Percentiles rank a stretch among this genome's conserved stretches.
phyloP scores from a whole-genome alignment of 1,140 invertebrate species.

The Pachypeltis micranthus region DNA sequence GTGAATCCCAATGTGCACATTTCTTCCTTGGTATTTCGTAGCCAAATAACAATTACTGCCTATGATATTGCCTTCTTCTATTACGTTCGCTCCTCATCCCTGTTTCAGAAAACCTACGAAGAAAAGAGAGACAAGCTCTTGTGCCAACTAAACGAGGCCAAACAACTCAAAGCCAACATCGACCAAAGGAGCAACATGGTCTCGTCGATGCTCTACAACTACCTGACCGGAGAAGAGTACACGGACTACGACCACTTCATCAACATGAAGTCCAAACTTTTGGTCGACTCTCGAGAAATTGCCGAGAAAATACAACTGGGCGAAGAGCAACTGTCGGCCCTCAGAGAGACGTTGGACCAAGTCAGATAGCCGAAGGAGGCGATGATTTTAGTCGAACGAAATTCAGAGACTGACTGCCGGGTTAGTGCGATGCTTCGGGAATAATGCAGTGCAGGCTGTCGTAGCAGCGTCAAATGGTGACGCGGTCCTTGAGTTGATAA shows the following conservation, averaged over 20 bases:
- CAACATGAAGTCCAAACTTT: slow-evolving; percentile 82
- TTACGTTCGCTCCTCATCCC: slow-evolving; percentile 23
- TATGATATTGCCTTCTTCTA: too few relatives aligned
- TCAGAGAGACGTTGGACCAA: slow-evolving; percentile 44
- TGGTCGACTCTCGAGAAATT: slow-evolving; percentile 72
- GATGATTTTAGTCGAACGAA: too few relatives aligned
- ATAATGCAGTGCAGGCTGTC: too few relatives aligned
- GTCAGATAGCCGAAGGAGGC: slow-evolving; percentile 16
- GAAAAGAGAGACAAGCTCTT: slow-evolving; percentile 65
- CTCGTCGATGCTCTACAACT: slow-evolving; percentile 57
- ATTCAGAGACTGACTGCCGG: too few relatives aligned
- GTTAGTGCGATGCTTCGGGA: too few relatives aligned
- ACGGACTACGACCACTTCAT: slow-evolving; percentile 80
- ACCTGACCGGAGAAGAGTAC: slow-evolving; percentile 61
- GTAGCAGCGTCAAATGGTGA: too few relatives aligned
- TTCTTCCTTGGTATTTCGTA: too few relatives aligned
- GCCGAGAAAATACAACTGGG: slow-evolving; percentile 78
- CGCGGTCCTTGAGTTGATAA: background rate
- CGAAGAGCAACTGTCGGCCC: slow-evolving; percentile 66
- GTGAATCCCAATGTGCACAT: too few relatives aligned
- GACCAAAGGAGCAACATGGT: slow-evolving; percentile 67
- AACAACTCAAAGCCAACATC: slow-evolving; percentile 69
- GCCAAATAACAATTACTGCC: too few relatives aligned
- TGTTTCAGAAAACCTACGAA: slow-evolving; percentile 60
- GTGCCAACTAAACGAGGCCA: slow-evolving; percentile 73